A percentile compares a stretch with the other conserved stretches of the same genome.
Evolutionary conservation across 2,888 invertebrate genomes (phyloP).

Genomic region (Smittia sp.): DNA sequence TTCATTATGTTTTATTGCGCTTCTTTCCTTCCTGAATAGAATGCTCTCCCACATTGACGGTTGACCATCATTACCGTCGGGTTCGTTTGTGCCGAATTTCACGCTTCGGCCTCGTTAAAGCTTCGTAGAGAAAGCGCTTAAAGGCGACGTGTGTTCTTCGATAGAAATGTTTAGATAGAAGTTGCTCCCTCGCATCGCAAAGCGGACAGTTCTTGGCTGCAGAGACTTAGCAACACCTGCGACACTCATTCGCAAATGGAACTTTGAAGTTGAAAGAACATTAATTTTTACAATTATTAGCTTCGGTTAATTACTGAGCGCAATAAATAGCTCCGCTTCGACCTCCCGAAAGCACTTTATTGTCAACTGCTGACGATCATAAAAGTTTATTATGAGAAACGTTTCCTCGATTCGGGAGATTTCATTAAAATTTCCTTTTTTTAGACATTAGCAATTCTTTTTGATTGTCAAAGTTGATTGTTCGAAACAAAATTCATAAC

Average conservation of each 20-base stretch:
- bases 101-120: background rate
- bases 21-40: background rate
- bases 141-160: background rate
- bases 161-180: no score
- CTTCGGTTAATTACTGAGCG: constrained; percentile 10
- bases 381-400: constrained; percentile 25
- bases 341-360: background rate
- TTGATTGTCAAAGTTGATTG: no score
- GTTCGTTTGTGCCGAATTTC: background rate
- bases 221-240: background rate
- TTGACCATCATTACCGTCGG: no score
- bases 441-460: no score
- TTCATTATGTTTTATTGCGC: constrained; percentile 26
- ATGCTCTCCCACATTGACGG: no score
- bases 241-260: constrained; percentile 9
- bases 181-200: no score
- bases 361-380: background rate
- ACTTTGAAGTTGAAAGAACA: constrained; percentile 24
- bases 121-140: background rate
- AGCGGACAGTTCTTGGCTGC: background rate
- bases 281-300: constrained; percentile 35
- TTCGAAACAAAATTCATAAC: no score
- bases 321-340: constrained; percentile 21
- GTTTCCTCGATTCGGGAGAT: background rate
- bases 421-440: no score